Evolutionary conservation across 2,888 invertebrate genomes (phyloP).

Genomic region (Phoenoteleia sp.): DNA sequence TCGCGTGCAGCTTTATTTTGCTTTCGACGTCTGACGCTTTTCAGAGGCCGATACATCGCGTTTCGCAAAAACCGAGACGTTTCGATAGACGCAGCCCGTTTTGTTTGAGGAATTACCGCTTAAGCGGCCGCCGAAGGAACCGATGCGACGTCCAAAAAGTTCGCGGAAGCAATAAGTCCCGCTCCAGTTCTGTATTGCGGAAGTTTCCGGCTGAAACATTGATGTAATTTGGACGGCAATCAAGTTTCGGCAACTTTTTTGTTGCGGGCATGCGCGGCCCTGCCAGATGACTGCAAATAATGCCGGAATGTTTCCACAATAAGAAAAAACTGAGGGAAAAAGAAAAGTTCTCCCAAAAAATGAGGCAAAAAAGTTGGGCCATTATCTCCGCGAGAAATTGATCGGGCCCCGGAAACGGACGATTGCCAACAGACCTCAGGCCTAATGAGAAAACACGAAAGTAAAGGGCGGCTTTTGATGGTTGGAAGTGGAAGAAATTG

Average conservation of each 20-base stretch:
- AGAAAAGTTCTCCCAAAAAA: conserved; percentile 21
- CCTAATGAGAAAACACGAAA: conserved; percentile 30
- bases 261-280: conserved; percentile 8
- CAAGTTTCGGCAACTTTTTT: conserved; percentile 64
- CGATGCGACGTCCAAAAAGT: conserved; percentile 43
- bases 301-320: conserved; percentile 23
- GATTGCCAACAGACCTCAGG: conserved; percentile 28
- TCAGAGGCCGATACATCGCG: conserved; percentile 31
- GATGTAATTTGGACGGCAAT: conserved; percentile 68
- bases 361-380: conserved; percentile 12
- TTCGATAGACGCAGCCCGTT: no score
- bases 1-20: conserved; percentile 10
- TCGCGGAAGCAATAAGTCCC: conserved; percentile 60
- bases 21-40: conserved; percentile 51
- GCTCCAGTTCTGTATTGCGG: conserved; percentile 38
- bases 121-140: not conserved
- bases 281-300: conserved; percentile 62
- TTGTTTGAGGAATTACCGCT: conserved; percentile 27
- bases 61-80: conserved; percentile 33
- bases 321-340: not conserved
- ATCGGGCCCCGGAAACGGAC: conserved; percentile 39
- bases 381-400: not conserved
- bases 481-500: no score
- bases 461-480: conserved; percentile 11
- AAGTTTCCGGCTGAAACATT: conserved; percentile 55